Conservation (phyloP, 2,797 vertebrate genomes). For the Coranthus polyacanthus region DNA sequence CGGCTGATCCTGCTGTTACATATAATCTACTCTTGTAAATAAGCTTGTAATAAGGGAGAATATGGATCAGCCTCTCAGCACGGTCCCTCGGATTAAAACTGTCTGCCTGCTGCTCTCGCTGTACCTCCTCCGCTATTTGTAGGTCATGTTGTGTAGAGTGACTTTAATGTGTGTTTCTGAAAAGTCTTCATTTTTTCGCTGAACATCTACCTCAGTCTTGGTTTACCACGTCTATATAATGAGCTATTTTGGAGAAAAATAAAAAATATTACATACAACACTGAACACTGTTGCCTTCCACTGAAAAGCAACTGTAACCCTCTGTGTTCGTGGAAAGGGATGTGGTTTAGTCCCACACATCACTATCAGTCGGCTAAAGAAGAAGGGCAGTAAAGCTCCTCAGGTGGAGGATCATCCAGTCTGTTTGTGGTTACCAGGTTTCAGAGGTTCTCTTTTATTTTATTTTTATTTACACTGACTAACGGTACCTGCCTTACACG, state of each 20-base stretch:
- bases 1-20: constrained; percentile 57
- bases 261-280: constrained; percentile 38
- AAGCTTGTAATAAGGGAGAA: constrained; percentile 67
- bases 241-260: constrained; percentile 26
- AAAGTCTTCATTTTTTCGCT: constrained; percentile 54
- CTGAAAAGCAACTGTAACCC: constrained; percentile 45
- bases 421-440: constrained; percentile 53
- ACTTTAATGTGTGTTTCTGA: constrained; percentile 53
- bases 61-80: constrained; percentile 67
- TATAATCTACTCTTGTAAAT: constrained; percentile 75
- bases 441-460: constrained; percentile 62
- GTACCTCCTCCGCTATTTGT: constrained; percentile 42
- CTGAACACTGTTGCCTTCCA: constrained; percentile 62
- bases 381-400: background rate
- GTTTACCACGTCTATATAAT: constrained; percentile 67
- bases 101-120: constrained; percentile 67
- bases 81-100: constrained; percentile 63
- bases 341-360: constrained; percentile 9
- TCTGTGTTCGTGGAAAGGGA: constrained; percentile 17
- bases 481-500: constrained; percentile 67
- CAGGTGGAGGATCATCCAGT: constrained; percentile 13
- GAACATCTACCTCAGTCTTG: constrained; percentile 83
- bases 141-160: constrained; percentile 48
- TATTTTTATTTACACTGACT: constrained; percentile 62
- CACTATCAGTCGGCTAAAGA: constrained; percentile 4